A percentile compares a stretch with the other conserved stretches of the same genome.
Evolutionary conservation across 2,113 vertebrate species (phyloP).

Genomic region (Halcyon malimbica): DNA sequence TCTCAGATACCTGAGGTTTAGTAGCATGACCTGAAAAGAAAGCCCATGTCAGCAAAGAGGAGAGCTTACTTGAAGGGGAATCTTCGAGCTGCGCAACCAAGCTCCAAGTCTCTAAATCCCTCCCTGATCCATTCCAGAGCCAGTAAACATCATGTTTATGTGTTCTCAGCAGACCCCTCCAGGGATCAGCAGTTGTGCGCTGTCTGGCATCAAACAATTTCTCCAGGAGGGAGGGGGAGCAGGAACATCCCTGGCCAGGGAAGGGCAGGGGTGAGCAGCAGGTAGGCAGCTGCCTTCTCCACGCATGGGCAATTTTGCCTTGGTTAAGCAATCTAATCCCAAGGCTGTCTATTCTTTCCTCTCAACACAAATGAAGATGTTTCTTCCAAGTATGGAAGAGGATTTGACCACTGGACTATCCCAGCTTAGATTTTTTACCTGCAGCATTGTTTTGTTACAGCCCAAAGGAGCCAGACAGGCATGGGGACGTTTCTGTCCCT

Average conservation of each 20-base stretch:
- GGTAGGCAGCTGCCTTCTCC: not conserved
- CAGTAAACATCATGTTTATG: not conserved
- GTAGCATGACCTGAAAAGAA: not conserved
- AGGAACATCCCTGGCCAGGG: not conserved
- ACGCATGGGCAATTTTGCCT: fast-evolving
- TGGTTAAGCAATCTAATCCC: not conserved
- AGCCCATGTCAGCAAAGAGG: not conserved
- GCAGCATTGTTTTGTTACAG: not conserved
- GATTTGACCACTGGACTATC: not conserved
- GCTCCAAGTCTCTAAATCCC: not conserved
- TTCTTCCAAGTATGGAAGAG: not conserved
- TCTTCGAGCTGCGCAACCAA: fast-evolving
- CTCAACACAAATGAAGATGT: not conserved
- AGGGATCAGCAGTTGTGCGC: fast-evolving
- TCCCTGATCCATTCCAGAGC: not conserved
- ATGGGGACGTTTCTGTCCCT: not conserved
- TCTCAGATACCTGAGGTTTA: not conserved
- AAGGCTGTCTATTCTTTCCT: not conserved
- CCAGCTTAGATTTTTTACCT: not conserved
- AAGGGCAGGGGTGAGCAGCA: not conserved
- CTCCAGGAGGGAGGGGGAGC: not conserved
- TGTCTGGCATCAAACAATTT: not conserved
- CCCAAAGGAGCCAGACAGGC: not conserved
- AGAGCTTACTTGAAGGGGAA: not conserved
- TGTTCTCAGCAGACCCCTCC: not conserved